Evolutionary conservation across 2,797 vertebrate species (phyloP), one percentile per base, ranked within the genome.

Genomic region (Kryptolebias ocellatus): DNA sequence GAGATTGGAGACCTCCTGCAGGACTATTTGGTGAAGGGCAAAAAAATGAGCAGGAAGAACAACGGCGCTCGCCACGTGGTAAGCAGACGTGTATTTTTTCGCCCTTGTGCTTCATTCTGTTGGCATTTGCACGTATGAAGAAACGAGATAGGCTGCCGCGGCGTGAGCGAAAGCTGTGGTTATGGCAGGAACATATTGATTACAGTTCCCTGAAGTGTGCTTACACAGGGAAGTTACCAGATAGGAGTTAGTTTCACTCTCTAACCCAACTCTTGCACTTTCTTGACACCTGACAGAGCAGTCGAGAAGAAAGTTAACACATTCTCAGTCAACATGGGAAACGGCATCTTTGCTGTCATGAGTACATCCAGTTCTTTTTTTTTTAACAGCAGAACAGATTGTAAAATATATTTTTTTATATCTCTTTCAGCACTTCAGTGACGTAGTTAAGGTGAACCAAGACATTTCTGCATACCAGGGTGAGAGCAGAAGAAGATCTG

Each of bases 381-480:
- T 24, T 24, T 24, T 24, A 24, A 24, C 1, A 42, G 39, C 65
- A 53, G 20, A 66, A 70, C 55, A 70, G 18, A 20, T 58, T 54
- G 53, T 61, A 67, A 56, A 68, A 78, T 44, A 70, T 34, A 63
- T 18, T 57, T 52, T n/a, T 31, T 7, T 24, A 24, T 24, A 18
- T 83, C 29, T 86, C 37, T 80, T 29, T 61, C 45, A 92, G 90
- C 89, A 59, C 65, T 95, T 96, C 79, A 95, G 94, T 74, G 95
- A 98, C 93, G 96, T 95, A 80, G 93, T 95, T 78, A 95, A 91
- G 87, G 94, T 95, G 78, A 96, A 95, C 84, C 95, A 94, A 77
- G 95, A 94, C 72, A 72, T 92, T 52, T 94, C 93, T 72, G 92
- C 77, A 80, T 92, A 94, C 87, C 95, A 96, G 92, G 93, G 95